phyloP scores from a whole-genome alignment of 2,797 vertebrate genomes.

The Lateolabrax maculatus region DNA sequence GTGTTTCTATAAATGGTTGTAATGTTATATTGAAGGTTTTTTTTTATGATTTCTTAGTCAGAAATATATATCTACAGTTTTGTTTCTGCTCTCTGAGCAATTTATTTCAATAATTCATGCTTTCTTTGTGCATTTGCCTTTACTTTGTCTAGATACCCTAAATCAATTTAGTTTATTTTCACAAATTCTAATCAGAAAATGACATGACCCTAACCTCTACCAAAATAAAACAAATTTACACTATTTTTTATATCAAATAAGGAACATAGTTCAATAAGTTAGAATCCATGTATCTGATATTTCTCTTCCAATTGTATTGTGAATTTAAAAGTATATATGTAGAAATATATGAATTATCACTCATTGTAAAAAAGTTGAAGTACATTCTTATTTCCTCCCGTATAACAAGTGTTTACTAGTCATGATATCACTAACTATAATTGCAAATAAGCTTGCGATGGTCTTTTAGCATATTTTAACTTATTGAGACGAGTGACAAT shows the following conservation, averaged over 20 bases:
- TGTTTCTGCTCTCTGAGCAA: neutral
- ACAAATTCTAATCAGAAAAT: neutral
- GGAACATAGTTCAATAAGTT: neutral
- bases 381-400: neutral
- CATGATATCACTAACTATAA: neutral
- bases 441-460: neutral
- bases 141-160: neutral
- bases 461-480: neutral
- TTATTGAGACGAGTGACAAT: slow-evolving; percentile 1
- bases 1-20: neutral
- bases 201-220: too few relatives aligned
- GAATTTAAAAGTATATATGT: neutral
- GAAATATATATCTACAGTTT: neutral
- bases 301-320: neutral
- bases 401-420: neutral
- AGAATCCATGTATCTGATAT: neutral
- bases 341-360: neutral
- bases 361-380: neutral
- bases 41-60: neutral
- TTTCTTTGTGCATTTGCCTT: neutral
- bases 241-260: neutral
- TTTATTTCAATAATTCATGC: neutral
- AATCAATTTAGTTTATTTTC: neutral
- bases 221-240: neutral
- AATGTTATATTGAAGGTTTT: neutral